A percentile compares a stretch with the other conserved stretches of the same genome.
Evolutionary conservation across 1,140 invertebrate species (phyloP).

Genomic region (Neuroterus valhalla): DNA sequence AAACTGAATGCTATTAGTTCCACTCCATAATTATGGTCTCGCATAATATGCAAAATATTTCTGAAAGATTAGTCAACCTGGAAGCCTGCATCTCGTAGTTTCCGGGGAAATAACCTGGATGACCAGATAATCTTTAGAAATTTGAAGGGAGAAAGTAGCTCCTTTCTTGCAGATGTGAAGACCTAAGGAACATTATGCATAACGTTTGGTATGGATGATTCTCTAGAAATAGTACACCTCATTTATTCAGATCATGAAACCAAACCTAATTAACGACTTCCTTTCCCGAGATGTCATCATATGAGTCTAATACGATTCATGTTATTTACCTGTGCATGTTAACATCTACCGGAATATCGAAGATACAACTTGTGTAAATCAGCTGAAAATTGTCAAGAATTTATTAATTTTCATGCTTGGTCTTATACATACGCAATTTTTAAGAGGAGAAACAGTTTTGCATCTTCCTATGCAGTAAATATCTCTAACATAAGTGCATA

Average conservation of each 20-base stretch:
- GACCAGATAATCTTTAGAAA: constrained; percentile 22
- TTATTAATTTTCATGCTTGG: not conserved
- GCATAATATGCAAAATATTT: constrained; percentile 14
- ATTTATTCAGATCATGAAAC: too few species aligned
- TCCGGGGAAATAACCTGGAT: constrained; percentile 17
- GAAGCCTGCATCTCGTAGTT: not conserved
- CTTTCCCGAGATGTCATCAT: constrained; percentile 5
- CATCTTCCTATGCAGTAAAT: not conserved
- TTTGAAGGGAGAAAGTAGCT: constrained; percentile 4
- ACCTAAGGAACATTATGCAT: not conserved
- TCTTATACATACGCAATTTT: too few species aligned
- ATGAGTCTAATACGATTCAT: constrained; percentile 3
- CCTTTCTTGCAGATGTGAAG: not conserved
- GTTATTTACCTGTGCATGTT: constrained; percentile 15
- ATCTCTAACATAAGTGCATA: not conserved
- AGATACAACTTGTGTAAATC: constrained; percentile 9
- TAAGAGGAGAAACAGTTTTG: not conserved
- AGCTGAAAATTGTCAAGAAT: constrained; percentile 25
- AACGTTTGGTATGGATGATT: too few species aligned
- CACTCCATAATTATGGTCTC: not conserved
- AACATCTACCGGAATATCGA: constrained; percentile 17
- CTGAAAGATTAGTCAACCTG: not conserved
- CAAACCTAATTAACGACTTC: not conserved
- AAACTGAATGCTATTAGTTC: not conserved
- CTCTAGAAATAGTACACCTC: too few species aligned